These are phyloP conservation scores for Acleris holmiana DNA, from an alignment of 2,888 invertebrate species.

Conservation along the genomic window DNA sequence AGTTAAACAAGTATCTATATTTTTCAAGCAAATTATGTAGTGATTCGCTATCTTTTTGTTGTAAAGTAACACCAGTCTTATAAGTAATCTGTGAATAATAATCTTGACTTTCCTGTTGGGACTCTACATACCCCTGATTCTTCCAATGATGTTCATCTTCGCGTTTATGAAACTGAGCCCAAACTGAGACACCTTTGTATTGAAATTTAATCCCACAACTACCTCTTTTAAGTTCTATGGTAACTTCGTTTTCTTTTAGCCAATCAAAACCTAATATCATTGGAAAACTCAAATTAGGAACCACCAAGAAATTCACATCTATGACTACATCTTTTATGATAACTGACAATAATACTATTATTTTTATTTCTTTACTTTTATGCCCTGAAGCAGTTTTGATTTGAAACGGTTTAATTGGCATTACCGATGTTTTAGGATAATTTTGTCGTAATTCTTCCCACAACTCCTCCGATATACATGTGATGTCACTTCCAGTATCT, in stretches of 20 bases:
- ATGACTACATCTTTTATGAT: neutral
- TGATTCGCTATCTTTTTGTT: slow-evolving; percentile 10
- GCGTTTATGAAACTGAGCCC: too few species aligned
- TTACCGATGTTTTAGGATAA: too few species aligned
- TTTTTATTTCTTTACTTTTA: slow-evolving; percentile 33
- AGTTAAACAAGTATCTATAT: too few species aligned
- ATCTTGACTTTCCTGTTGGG: too few species aligned
- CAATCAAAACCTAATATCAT: slow-evolving; percentile 38
- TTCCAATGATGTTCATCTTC: neutral
- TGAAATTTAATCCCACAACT: too few species aligned
- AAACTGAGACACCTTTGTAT: too few species aligned
- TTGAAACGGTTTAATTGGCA: slow-evolving; percentile 32
- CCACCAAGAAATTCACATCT: slow-evolving; percentile 19
- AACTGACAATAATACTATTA: slow-evolving; percentile 20
- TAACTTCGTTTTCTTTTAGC: slow-evolving; percentile 7
- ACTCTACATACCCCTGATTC: too few species aligned
- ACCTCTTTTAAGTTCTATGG: neutral
- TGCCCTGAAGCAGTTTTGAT: slow-evolving; percentile 37
- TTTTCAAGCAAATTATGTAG: neutral
- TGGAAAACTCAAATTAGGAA: slow-evolving; percentile 8
- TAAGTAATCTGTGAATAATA: too few species aligned
- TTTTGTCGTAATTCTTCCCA: neutral
- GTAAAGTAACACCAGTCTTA: too few species aligned
- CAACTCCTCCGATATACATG: slow-evolving; percentile 35
- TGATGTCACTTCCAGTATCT: slow-evolving; percentile 40